phyloP scores from a whole-genome alignment of 2,888 invertebrate genomes.

The Acronicta aceris region DNA sequence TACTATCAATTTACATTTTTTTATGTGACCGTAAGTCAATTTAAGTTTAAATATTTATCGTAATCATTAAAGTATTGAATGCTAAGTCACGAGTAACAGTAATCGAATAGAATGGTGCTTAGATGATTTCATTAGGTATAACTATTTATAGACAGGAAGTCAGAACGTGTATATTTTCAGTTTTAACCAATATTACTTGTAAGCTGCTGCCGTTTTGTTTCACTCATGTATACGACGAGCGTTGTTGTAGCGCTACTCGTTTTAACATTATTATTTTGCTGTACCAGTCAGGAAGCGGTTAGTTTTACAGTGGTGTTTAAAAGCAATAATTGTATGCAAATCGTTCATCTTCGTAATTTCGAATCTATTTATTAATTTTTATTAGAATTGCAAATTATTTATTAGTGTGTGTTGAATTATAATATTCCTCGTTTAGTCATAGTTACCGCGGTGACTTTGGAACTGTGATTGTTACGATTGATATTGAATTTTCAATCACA shows the following conservation, averaged over 20 bases:
- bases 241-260: constrained; percentile 53
- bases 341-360: constrained; percentile 68
- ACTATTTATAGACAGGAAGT: constrained; percentile 79
- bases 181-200: constrained; percentile 52
- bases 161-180: constrained; percentile 70
- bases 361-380: constrained; percentile 79
- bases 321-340: constrained; percentile 69
- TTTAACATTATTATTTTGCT: constrained; percentile 68
- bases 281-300: constrained; percentile 58
- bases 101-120: constrained; percentile 89
- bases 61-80: constrained; percentile 82
- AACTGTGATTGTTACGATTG: constrained; percentile 77
- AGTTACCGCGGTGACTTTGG: constrained; percentile 62
- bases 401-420: constrained; percentile 86
- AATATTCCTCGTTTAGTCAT: constrained; percentile 77
- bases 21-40: constrained; percentile 80
- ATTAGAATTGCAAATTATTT: constrained; percentile 84
- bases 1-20: constrained; percentile 76
- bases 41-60: constrained; percentile 80
- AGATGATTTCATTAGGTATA: constrained; percentile 83
- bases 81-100: constrained; percentile 85
- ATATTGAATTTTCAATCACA: constrained; percentile 85
- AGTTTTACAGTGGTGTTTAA: constrained; percentile 65
- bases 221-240: constrained; percentile 62
- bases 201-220: constrained; percentile 57